Conservation (phyloP, 2,888 invertebrate genomes). For the Volucella inflata region DNA sequence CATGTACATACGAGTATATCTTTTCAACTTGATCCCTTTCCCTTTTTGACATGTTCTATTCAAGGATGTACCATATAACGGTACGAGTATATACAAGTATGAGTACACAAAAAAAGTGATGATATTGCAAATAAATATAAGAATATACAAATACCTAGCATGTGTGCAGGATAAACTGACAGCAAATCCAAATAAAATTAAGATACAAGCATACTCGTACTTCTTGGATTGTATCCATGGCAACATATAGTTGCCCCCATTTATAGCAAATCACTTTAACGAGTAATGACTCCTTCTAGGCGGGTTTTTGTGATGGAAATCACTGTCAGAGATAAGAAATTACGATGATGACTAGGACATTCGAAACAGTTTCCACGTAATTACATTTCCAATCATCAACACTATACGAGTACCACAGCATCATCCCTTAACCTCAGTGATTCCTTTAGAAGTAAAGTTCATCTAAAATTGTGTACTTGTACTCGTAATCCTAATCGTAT, state of each 20-base stretch:
- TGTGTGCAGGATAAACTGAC: background rate
- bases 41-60: too few species aligned
- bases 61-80: too few species aligned
- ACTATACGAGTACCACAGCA: background rate
- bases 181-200: background rate
- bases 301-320: conserved; percentile 10
- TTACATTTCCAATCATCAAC: conserved; percentile 1
- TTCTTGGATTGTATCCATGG: background rate
- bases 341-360: conserved; percentile 5
- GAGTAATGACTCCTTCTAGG: background rate
- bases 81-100: too few species aligned
- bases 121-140: conserved; percentile 8
- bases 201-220: too few species aligned
- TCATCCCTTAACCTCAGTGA: background rate
- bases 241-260: background rate
- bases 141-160: too few species aligned
- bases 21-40: too few species aligned
- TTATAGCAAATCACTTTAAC: background rate
- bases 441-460: too few species aligned
- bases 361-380: conserved; percentile 29
- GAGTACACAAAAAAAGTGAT: background rate
- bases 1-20: too few species aligned
- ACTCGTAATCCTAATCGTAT: too few species aligned
- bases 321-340: conserved; percentile 13
- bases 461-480: too few species aligned